These are phyloP conservation scores for Drosophila glabriapex DNA, from an alignment of 2,888 invertebrate species.

Conservation along the genomic window DNA sequence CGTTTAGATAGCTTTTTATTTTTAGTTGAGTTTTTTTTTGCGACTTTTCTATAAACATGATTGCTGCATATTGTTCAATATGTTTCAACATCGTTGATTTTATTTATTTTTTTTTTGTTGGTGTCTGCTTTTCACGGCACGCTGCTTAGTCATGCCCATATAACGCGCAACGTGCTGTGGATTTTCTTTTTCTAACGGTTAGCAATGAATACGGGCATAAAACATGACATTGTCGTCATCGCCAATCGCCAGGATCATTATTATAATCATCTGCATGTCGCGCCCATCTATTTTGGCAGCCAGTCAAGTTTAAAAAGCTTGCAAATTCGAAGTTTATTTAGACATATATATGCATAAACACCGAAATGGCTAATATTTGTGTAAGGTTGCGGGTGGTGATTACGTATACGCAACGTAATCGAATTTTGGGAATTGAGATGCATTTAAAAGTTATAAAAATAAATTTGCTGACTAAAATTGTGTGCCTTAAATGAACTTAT, in stretches of 20 bases:
- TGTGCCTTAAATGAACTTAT: neutral
- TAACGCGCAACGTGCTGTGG: conserved; percentile 48
- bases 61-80: conserved; percentile 56
- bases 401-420: conserved; percentile 27
- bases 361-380: conserved; percentile 16
- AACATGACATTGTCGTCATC: conserved; percentile 31
- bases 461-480: neutral
- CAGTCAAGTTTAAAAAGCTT: conserved; percentile 52
- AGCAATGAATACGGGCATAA: conserved; percentile 61
- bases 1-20: conserved; percentile 30
- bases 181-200: conserved; percentile 56
- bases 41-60: conserved; percentile 21
- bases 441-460: conserved; percentile 16
- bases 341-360: conserved; percentile 10
- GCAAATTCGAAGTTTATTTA: conserved; percentile 29
- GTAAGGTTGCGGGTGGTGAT: conserved; percentile 1
- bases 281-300: conserved; percentile 19
- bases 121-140: conserved; percentile 26
- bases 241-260: conserved; percentile 6
- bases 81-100: conserved; percentile 64
- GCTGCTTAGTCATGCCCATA: conserved; percentile 71
- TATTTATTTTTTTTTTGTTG: conserved; percentile 7
- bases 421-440: neutral
- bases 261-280: conserved; percentile 43
- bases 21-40: conserved; percentile 10